A percentile compares a stretch with the other conserved stretches of the same genome.
phyloP scores from a whole-genome alignment of 2,113 vertebrate species.

The Grantiella picta region DNA sequence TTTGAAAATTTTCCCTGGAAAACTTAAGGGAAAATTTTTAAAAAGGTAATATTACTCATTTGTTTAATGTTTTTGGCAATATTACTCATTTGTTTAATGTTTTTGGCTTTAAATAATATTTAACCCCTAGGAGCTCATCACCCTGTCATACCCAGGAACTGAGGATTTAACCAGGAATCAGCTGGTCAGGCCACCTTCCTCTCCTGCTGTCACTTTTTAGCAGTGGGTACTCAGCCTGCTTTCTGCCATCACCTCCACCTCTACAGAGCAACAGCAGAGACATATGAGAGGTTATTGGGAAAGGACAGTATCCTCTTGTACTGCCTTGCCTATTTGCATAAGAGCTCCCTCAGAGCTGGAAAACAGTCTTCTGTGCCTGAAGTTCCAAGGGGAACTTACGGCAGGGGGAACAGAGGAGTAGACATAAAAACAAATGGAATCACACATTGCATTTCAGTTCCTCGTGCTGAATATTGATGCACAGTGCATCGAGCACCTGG shows the following conservation, averaged over 20 bases:
- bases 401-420: not conserved
- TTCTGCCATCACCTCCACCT: not conserved
- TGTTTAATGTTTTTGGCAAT: not conserved
- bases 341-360: not conserved
- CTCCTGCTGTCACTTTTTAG: not conserved
- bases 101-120: not conserved
- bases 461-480: not conserved
- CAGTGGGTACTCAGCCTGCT: not conserved
- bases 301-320: not conserved
- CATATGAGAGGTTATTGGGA: not conserved
- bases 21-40: not conserved
- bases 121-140: not conserved
- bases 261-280: not conserved
- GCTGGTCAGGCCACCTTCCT: not conserved
- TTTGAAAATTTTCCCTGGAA: not conserved
- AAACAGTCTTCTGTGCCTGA: not conserved
- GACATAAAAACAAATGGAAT: not conserved
- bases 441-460: not conserved
- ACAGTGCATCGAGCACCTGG: rapidly evolving
- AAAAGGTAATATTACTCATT: not conserved
- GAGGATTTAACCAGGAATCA: not conserved
- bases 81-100: not conserved
- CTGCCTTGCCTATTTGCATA: not conserved
- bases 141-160: not conserved
- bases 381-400: not conserved